Evolutionary conservation across 2,113 vertebrate species (phyloP), one percentile per base, ranked within the genome.

Genomic region (Pyrgilauda ruficollis): DNA sequence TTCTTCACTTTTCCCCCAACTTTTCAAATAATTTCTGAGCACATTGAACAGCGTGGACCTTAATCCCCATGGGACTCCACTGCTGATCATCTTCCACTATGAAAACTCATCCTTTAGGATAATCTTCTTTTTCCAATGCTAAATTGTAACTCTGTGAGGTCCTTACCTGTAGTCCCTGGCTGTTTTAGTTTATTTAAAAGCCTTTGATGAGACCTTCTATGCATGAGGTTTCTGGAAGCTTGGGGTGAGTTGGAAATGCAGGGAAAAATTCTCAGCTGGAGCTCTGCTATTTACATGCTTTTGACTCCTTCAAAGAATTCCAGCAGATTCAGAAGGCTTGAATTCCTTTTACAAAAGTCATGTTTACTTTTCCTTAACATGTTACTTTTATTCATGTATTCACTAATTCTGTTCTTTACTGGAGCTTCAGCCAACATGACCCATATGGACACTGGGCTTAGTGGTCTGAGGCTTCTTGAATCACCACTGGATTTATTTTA

Each of bases 221-320:
- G 39, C 59, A 47, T 92, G 90, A 84, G 61, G 83, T 90, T 94
- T 88, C 73, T 95, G 83, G 86, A 93, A 95, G 88, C 83, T 84
- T 93, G 94, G 68, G 27, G 68, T 76, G 86, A 96, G 43, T 27
- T 89, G 64, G 91, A 93, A 92, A 87, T 47, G 49, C 47, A 75
- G 87, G 76, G 39, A 63, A 70, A 81, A 93, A 78, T 87, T 95
- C 94, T 93, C 92, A 93, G 88, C 90, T 93, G 82, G 78, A 84
- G 86, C 62, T 77, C 86, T 94, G 89, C 70, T 95, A 70, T 73
- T 95, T 85, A 61, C 68, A 55, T 86, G 73, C 64, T 94, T 92
- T 90, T 89, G 86, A 77, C 52, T 80, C 67, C 79, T 92, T 95
- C 90, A 92, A 37, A 96, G 92, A 85, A 95, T 93, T 95, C 88